These are phyloP conservation scores for Nemopilema nomurai DNA, from an alignment of 30 jellyfish, hydroid and myxozoan species.

Conservation along the genomic window DNA sequence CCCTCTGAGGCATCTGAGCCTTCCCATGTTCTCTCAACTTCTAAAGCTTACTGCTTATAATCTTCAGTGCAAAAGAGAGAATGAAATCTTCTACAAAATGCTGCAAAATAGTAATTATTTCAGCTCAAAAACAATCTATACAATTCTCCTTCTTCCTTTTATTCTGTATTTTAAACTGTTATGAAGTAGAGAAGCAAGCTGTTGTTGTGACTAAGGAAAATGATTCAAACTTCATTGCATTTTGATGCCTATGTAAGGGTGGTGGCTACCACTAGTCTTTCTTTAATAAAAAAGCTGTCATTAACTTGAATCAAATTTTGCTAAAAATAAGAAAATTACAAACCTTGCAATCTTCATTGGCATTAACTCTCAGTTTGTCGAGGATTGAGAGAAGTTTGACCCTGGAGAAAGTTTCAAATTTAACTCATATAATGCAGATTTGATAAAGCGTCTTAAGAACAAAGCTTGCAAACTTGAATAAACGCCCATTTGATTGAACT, in stretches of 20 bases:
- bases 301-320: not conserved
- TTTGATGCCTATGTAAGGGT: too few relatives aligned
- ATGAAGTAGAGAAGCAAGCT: too few relatives aligned
- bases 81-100: not conserved
- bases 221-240: too few relatives aligned
- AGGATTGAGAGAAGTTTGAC: slow-evolving; percentile 42
- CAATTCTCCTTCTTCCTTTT: too few relatives aligned
- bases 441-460: not conserved
- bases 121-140: too few relatives aligned
- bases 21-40: not conserved
- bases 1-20: not conserved
- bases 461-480: too few relatives aligned
- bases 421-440: not conserved
- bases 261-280: too few relatives aligned
- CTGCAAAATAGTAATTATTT: too few relatives aligned
- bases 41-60: not conserved
- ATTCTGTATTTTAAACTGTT: too few relatives aligned
- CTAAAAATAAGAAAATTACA: not conserved
- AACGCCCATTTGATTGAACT: too few relatives aligned
- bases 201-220: too few relatives aligned
- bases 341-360: not conserved
- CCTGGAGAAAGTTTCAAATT: slow-evolving; percentile 1
- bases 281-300: not conserved
- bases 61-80: not conserved
- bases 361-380: slow-evolving; percentile 16